Conservation (phyloP, 2,113 vertebrate genomes). For the Albula goreensis region DNA sequence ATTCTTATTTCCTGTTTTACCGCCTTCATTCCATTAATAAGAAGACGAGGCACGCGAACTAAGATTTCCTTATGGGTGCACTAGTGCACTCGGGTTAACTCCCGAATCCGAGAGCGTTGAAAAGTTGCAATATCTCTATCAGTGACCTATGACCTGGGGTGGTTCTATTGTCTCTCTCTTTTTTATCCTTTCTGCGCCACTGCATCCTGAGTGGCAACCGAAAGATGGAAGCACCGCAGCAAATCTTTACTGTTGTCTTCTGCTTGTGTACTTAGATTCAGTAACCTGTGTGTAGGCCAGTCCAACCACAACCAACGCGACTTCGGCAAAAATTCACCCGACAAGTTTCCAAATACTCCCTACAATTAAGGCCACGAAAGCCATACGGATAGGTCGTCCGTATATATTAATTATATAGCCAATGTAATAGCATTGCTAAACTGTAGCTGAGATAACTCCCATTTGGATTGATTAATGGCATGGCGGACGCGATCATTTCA, state of each 20-base stretch:
- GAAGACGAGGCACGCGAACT: not conserved
- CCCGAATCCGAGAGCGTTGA: constrained; percentile 10
- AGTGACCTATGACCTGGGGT: constrained; percentile 7
- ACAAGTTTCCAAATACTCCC: too few species aligned
- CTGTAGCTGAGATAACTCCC: too few species aligned
- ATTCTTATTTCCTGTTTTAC: not conserved
- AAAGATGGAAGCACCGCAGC: not conserved
- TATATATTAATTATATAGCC: too few species aligned
- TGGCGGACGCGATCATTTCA: too few species aligned
- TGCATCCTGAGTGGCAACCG: not conserved
- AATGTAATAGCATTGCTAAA: too few species aligned
- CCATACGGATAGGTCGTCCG: too few species aligned
- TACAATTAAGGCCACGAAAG: too few species aligned
- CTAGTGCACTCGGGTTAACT: not conserved
- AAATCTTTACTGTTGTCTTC: not conserved
- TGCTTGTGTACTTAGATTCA: not conserved
- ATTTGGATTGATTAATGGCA: too few species aligned
- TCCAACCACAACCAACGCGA: too few species aligned
- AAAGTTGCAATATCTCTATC: constrained; percentile 14
- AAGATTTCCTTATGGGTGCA: not conserved
- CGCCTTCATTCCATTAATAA: not conserved
- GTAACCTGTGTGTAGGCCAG: not conserved
- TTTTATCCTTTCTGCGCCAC: not conserved
- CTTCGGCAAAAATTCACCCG: too few species aligned
- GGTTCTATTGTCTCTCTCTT: not conserved